phyloP scores from a whole-genome alignment of 1,140 invertebrate genomes.

The Daktulosphaira vitifoliae region DNA sequence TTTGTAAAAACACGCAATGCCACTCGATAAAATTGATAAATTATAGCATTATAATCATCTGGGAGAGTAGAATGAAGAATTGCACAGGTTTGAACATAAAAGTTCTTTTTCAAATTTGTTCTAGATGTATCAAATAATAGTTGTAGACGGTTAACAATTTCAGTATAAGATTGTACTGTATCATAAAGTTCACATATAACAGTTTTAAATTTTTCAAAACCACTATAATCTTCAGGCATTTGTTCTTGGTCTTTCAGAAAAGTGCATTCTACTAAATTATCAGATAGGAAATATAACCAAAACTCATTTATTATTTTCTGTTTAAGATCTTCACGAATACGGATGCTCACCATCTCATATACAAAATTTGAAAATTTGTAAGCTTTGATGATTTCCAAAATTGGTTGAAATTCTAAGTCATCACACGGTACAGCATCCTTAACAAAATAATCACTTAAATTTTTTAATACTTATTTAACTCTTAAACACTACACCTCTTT shows the following conservation, averaged over 20 bases:
- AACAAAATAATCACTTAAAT: background rate
- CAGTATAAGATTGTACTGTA: slow-evolving; percentile 1
- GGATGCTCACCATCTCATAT: slow-evolving; percentile 4
- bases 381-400: background rate
- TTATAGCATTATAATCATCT: slow-evolving; percentile 55
- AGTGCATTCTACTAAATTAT: slow-evolving; percentile 8
- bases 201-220: slow-evolving; percentile 29
- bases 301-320: slow-evolving; percentile 10
- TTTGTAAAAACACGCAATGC: slow-evolving; percentile 64
- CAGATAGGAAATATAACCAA: slow-evolving; percentile 19
- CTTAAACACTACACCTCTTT: background rate
- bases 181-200: slow-evolving; percentile 19
- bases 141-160: slow-evolving; percentile 1
- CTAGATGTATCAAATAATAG: slow-evolving; percentile 39
- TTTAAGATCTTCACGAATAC: slow-evolving; percentile 7
- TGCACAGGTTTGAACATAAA: slow-evolving; percentile 57
- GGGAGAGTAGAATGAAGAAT: slow-evolving; percentile 63
- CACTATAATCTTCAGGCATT: slow-evolving; percentile 4
- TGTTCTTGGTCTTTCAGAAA: background rate
- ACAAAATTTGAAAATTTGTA: slow-evolving; percentile 18
- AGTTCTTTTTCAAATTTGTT: slow-evolving; percentile 37
- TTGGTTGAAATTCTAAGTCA: background rate
- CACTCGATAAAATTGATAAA: slow-evolving; percentile 66
- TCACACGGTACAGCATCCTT: background rate
- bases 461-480: no score